These are phyloP conservation scores for Cantharis flavilabris DNA, from an alignment of 2,888 invertebrate genomes.

Conservation along the genomic window DNA sequence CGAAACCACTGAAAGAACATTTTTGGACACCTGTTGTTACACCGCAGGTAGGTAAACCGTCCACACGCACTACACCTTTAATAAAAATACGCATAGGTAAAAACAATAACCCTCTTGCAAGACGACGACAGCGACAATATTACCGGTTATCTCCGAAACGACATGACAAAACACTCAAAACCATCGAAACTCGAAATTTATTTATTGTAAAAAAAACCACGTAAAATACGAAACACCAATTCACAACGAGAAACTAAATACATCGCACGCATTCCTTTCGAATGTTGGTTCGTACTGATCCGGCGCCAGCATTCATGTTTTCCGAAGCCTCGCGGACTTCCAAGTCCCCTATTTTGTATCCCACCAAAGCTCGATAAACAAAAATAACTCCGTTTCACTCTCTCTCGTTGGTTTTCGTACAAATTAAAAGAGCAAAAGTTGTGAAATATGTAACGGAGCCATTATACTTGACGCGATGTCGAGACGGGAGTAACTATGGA, in stretches of 20 bases:
- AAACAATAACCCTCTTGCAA: not conserved
- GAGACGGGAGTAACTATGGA: slow-evolving; percentile 46
- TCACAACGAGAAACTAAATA: slow-evolving; percentile 20
- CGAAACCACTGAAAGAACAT: slow-evolving; percentile 18
- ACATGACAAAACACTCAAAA: not conserved
- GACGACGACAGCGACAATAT: not conserved
- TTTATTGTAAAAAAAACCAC: not conserved
- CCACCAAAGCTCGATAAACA: slow-evolving; percentile 16
- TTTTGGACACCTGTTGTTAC: slow-evolving; percentile 27
- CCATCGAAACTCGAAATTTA: not conserved
- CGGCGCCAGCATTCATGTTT: slow-evolving; percentile 38
- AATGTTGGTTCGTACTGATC: slow-evolving; percentile 37
- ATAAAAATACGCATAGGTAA: slow-evolving; percentile 10
- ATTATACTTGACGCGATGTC: slow-evolving; percentile 29
- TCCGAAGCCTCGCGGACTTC: slow-evolving; percentile 31
- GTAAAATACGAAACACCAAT: not conserved
- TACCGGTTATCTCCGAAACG: not conserved
- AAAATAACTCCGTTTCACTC: slow-evolving; percentile 29
- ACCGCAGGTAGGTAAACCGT: slow-evolving; percentile 20
- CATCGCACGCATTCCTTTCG: slow-evolving; percentile 27
- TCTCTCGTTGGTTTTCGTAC: slow-evolving; percentile 6
- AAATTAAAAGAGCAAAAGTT: slow-evolving; percentile 30
- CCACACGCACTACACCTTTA: slow-evolving; percentile 24
- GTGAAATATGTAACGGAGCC: slow-evolving; percentile 17
- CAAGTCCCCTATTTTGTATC: slow-evolving; percentile 32